Evolutionary conservation across 2,797 vertebrate species (phyloP).

Genomic region (Danio aesculapii): DNA sequence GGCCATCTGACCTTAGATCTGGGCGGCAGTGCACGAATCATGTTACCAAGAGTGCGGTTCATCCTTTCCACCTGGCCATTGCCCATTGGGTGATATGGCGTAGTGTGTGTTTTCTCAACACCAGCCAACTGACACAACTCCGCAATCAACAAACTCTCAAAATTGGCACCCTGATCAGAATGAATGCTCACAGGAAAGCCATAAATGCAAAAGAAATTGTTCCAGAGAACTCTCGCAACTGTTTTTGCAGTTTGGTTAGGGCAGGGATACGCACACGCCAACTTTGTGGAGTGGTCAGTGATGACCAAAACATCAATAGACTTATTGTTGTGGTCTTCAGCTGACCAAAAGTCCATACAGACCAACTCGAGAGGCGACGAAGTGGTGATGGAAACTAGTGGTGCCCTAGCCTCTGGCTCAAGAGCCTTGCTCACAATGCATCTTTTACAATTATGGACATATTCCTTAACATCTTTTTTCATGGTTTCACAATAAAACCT

Average conservation of each 20-base stretch:
- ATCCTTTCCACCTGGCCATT: constrained; percentile 12
- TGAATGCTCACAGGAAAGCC: constrained; percentile 17
- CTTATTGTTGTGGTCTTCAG: constrained; percentile 11
- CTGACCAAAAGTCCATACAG: constrained; percentile 21
- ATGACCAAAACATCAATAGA: constrained; percentile 2
- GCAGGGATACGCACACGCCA: constrained; percentile 1
- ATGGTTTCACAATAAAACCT: not conserved
- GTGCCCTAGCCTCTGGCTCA: constrained; percentile 10
- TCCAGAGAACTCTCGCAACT: constrained; percentile 7
- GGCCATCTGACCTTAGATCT: constrained; percentile 31
- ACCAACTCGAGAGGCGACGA: not conserved
- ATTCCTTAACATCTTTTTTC: not conserved
- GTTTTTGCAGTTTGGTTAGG: not conserved
- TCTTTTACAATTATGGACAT: not conserved
- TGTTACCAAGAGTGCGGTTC: constrained; percentile 31
- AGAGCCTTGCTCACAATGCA: constrained; percentile 1
- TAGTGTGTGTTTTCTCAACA: constrained; percentile 16
- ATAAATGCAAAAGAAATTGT: constrained; percentile 41
- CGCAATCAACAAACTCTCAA: constrained; percentile 25
- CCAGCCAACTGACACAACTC: constrained; percentile 20
- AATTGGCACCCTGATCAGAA: constrained; percentile 32
- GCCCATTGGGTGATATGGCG: constrained; percentile 11
- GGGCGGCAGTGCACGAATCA: constrained; percentile 15
- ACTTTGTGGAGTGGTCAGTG: constrained; percentile 19
- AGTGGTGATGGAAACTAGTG: constrained; percentile 14